Percentiles rank a stretch among this genome's conserved stretches.
phyloP scores from a whole-genome alignment of 2,113 vertebrate species.

The Pluvianellus socialis region DNA sequence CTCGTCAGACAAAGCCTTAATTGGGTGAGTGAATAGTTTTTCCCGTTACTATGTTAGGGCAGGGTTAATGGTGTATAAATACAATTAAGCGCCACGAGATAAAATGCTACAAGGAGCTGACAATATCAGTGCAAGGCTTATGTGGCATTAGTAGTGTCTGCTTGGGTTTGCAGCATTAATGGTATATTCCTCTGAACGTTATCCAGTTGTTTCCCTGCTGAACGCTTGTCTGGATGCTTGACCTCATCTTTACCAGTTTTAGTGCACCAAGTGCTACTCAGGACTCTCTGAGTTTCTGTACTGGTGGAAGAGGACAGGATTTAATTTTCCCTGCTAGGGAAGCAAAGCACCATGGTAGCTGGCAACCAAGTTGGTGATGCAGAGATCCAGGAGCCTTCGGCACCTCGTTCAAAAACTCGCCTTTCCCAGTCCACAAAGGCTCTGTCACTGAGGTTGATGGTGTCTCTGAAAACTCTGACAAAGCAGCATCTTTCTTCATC shows the following conservation, averaged over 20 bases:
- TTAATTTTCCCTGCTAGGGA: neutral
- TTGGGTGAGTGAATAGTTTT: neutral
- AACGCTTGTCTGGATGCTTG: neutral
- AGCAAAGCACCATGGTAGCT: neutral
- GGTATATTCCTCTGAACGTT: neutral
- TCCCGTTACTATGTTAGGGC: neutral
- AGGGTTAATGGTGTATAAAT: slow-evolving; percentile 30
- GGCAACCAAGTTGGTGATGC: neutral
- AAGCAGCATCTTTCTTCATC: neutral
- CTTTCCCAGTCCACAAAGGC: neutral
- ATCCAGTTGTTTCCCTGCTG: neutral
- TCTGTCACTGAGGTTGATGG: neutral
- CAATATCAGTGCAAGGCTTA: neutral
- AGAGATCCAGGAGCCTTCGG: neutral
- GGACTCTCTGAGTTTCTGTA: neutral
- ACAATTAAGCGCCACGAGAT: slow-evolving; percentile 12
- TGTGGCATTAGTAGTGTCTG: neutral
- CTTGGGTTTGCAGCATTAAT: neutral
- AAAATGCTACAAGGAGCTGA: neutral
- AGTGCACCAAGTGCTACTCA: neutral
- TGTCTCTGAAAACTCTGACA: neutral
- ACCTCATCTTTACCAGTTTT: neutral
- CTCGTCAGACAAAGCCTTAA: slow-evolving; percentile 6
- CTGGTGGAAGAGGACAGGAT: neutral
- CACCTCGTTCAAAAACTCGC: neutral